A percentile compares a stretch with the other conserved stretches of the same genome.
Evolutionary conservation across 2,113 vertebrate species (phyloP).

Genomic region (Poeciliopsis turrubarensis): DNA sequence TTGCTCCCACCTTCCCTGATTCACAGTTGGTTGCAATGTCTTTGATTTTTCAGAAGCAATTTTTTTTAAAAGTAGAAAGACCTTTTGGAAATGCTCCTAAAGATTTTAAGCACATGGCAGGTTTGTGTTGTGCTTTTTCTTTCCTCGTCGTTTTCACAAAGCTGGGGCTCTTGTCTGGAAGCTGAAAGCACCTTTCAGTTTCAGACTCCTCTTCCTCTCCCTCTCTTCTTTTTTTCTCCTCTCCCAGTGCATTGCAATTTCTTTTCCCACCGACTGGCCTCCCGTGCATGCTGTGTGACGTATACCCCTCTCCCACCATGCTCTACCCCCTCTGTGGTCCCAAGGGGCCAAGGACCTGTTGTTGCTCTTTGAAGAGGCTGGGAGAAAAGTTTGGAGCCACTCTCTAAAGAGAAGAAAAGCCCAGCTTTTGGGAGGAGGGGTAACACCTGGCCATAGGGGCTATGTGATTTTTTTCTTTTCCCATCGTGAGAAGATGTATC

Average conservation of each 20-base stretch:
- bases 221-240: conserved; percentile 53
- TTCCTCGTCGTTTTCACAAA: conserved; percentile 60
- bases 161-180: conserved; percentile 57
- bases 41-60: conserved; percentile 38
- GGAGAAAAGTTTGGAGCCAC: conserved; percentile 79
- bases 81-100: conserved; percentile 53
- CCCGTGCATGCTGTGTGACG: conserved; percentile 71
- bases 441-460: conserved; percentile 77
- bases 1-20: conserved; percentile 36
- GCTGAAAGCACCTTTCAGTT: conserved; percentile 74
- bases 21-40: conserved; percentile 44
- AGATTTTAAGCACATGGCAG: conserved; percentile 66
- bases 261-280: conserved; percentile 71
- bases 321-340: conserved; percentile 69
- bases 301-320: conserved; percentile 71
- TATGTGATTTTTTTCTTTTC: conserved; percentile 49
- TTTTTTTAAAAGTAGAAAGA: conserved; percentile 44
- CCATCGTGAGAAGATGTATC: conserved; percentile 69
- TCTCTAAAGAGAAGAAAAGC: conserved; percentile 78
- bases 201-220: conserved; percentile 65
- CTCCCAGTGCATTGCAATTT: conserved; percentile 55
- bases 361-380: conserved; percentile 79
- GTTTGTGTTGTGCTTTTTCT: conserved; percentile 62
- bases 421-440: conserved; percentile 72
- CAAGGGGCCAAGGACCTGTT: conserved; percentile 73